A percentile compares a stretch with the other conserved stretches of the same genome.
Evolutionary conservation across 2,888 invertebrate species (phyloP).

Genomic region (Pinctada fucata): DNA sequence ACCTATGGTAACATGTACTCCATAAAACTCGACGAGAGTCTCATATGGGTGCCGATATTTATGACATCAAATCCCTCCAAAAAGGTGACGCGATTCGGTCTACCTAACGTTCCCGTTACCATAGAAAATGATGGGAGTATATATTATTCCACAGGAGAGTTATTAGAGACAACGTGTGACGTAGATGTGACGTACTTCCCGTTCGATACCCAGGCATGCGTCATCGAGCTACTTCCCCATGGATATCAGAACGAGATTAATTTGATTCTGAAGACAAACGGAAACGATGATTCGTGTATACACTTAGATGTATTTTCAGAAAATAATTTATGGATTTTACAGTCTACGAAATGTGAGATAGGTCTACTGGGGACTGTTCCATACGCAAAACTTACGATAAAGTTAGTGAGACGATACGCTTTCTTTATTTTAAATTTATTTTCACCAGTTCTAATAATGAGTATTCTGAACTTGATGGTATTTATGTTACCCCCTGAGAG

Average conservation of each 20-base stretch:
- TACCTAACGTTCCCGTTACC: too few species aligned
- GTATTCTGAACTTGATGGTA: slow-evolving; percentile 21
- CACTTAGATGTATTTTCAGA: slow-evolving; percentile 16
- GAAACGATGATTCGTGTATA: neutral
- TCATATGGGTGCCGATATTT: slow-evolving; percentile 40
- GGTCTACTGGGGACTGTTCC: neutral
- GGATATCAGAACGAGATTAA: slow-evolving; percentile 4
- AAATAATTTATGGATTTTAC: slow-evolving; percentile 19
- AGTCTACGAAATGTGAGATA: neutral
- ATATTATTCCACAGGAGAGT: too few species aligned
- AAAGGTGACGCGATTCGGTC: too few species aligned
- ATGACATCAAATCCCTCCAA: too few species aligned
- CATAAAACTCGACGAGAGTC: slow-evolving; percentile 19
- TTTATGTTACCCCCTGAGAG: slow-evolving; percentile 25
- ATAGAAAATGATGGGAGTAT: too few species aligned
- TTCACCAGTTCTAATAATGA: slow-evolving; percentile 17
- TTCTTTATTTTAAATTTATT: slow-evolving; percentile 24
- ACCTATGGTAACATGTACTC: slow-evolving; percentile 23
- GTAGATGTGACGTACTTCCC: slow-evolving; percentile 27
- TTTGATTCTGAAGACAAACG: neutral
- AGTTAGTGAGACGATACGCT: slow-evolving; percentile 14
- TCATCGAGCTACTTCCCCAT: slow-evolving; percentile 17
- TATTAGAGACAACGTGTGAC: slow-evolving; percentile 4
- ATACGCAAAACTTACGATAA: slow-evolving; percentile 6
- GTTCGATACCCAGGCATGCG: slow-evolving; percentile 22